These are phyloP conservation scores for Actinostola sp. DNA, from an alignment of 92 coral and sea anemone genomes.

Conservation along the genomic window DNA sequence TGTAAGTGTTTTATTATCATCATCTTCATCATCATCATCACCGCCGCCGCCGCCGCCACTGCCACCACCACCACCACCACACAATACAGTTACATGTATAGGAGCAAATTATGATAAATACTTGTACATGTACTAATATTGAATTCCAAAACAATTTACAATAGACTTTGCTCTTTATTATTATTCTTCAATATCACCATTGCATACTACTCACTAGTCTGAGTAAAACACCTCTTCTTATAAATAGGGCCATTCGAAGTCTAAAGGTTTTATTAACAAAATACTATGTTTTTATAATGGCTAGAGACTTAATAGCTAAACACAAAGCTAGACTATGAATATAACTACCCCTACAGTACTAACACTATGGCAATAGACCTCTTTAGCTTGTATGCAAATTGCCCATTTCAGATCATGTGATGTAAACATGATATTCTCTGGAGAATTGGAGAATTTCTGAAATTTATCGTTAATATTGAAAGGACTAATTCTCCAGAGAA, in stretches of 20 bases:
- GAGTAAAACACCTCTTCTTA: background rate
- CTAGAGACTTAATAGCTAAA: background rate
- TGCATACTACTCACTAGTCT: background rate
- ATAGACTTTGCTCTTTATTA: background rate
- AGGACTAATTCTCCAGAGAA: too few relatives aligned
- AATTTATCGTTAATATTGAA: too few relatives aligned
- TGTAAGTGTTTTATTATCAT: too few relatives aligned
- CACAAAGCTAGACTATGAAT: background rate
- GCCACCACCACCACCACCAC: too few relatives aligned
- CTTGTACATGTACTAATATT: background rate
- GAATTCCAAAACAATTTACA: slow-evolving; percentile 13
- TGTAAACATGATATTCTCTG: too few relatives aligned
- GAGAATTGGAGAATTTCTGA: too few relatives aligned
- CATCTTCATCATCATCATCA: background rate
- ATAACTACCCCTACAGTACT: background rate
- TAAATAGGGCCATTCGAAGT: background rate
- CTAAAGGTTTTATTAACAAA: slow-evolving; percentile 7
- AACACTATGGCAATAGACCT: background rate
- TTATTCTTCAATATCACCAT: background rate
- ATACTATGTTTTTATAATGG: background rate
- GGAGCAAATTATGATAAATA: too few relatives aligned
- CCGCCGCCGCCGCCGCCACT: too few relatives aligned
- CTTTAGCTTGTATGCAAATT: too few relatives aligned
- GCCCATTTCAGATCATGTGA: background rate
- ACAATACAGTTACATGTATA: too few relatives aligned